Base-by-base conservation (phyloP, 2,797 vertebrate species). In the Bradypodion ventrale region DNA sequence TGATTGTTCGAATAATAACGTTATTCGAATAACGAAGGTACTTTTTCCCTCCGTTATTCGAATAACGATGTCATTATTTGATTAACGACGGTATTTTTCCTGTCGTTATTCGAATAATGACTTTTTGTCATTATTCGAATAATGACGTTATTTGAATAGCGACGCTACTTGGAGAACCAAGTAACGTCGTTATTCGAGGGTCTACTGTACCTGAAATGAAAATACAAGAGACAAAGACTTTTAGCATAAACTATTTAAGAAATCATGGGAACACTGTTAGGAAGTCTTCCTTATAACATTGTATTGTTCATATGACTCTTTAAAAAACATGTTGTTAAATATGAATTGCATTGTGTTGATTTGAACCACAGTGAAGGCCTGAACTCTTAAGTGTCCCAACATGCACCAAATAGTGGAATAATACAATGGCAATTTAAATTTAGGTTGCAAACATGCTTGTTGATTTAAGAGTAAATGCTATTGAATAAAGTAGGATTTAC, bases 271-370 rank as follows among this genome's bases (percentile, higher is more conserved):
- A 90, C 88, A 82, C 82, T 70, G 46, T 84, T 87, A 85, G 85
- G 83, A 29, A 68, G 87, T 83, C 83, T 75, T 90, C 60, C 60
- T 87, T 52, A 73, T 87, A 81, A 85, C 77, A 88, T 56, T 75
- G 59, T 86, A 62, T 88, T 90, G 93, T 82, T 87, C 83, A 74
- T 93, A 89, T 93, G 85, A 87, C 46, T 88, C 75, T 78, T 87
- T 82, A 80, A 75, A n/a, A 68, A 83, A 72, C 77, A 76, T 85
- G 90, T 91, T 90, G 82, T 69, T 84, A 56, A 89, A 56, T 56
- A 56, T 56, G 15, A 56, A 56, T 56, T 56, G 56, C 52, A 16
- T 56, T 56, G 91, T 90, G 82, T 72, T 86, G 49, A 89, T 87
- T 49, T 89, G 86, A 74, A 85, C 63, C 83, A 42, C 85, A 83